Conservation (phyloP, 2,797 vertebrate species). For the Crossoptilon crossoptilon region DNA sequence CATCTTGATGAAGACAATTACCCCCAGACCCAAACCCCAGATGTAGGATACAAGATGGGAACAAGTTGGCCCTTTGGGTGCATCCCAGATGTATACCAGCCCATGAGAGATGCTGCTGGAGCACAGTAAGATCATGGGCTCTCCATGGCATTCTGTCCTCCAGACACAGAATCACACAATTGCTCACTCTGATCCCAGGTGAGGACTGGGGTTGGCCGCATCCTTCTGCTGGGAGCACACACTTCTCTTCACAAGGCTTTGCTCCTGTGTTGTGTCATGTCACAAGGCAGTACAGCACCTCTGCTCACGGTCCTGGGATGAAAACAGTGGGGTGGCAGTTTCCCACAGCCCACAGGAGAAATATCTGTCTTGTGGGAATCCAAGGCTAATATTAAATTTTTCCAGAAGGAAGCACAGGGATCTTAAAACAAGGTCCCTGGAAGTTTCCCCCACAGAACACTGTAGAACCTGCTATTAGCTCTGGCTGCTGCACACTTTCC, state of each 20-base stretch:
- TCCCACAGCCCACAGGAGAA: constrained; percentile 1
- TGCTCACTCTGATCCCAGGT: rapidly evolving
- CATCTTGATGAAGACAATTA: neutral
- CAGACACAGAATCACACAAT: neutral
- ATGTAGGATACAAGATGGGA: constrained; percentile 17
- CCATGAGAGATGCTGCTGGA: neutral
- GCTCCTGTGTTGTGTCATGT: rapidly evolving
- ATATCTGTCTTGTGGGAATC: neutral
- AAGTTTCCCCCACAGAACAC: constrained; percentile 8
- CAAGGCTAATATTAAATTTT: constrained; percentile 14
- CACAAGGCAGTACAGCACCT: neutral
- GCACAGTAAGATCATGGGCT: neutral
- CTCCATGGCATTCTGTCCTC: neutral
- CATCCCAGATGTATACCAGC: neutral
- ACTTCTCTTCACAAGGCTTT: neutral
- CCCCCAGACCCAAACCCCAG: neutral
- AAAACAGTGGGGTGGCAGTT: neutral
- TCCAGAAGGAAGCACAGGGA: neutral
- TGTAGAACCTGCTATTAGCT: neutral
- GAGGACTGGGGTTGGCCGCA: neutral
- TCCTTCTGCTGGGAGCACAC: neutral
- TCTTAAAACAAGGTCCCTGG: neutral
- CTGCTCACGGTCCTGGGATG: neutral
- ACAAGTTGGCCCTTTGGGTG: neutral
- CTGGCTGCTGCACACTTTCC: neutral